Evolutionary conservation across 2,797 vertebrate genomes (phyloP).

Genomic region (Epinephelus malabaricus): DNA sequence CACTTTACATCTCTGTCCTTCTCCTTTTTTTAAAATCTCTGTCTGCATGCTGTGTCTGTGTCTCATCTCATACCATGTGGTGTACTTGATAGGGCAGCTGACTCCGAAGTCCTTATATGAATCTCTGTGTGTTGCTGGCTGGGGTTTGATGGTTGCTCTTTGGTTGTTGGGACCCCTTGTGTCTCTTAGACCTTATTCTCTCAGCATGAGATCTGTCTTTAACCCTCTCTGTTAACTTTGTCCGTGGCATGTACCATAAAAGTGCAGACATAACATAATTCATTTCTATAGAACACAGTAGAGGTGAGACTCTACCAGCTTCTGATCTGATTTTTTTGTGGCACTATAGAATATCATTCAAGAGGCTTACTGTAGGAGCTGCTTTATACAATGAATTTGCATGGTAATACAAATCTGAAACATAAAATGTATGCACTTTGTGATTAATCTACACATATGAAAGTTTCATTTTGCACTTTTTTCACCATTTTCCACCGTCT

Average conservation of each 20-base stretch:
- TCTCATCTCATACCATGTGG: conserved; percentile 65
- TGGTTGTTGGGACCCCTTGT: conserved; percentile 1
- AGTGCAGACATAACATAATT: background rate
- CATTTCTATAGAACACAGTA: background rate
- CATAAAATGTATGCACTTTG: background rate
- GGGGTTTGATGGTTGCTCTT: conserved; percentile 33
- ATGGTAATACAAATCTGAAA: background rate
- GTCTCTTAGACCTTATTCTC: conserved; percentile 12
- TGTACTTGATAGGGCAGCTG: conserved; percentile 64
- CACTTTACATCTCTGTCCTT: conserved; percentile 69
- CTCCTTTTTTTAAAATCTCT: conserved; percentile 33
- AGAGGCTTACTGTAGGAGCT: background rate
- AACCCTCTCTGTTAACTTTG: conserved; percentile 29
- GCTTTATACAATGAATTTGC: background rate
- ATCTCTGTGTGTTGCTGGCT: conserved; percentile 57
- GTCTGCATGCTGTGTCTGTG: conserved; percentile 72
- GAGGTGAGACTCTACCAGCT: background rate
- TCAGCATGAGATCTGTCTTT: conserved; percentile 20
- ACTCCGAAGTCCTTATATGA: conserved; percentile 84
- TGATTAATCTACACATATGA: background rate
- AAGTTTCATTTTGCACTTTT: background rate
- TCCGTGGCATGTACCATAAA: background rate
- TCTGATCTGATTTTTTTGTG: background rate
- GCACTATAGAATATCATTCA: background rate
- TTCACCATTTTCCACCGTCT: too few species aligned